Evolutionary conservation across 2,888 invertebrate genomes (phyloP).

Genomic region (Tillus elongatus): DNA sequence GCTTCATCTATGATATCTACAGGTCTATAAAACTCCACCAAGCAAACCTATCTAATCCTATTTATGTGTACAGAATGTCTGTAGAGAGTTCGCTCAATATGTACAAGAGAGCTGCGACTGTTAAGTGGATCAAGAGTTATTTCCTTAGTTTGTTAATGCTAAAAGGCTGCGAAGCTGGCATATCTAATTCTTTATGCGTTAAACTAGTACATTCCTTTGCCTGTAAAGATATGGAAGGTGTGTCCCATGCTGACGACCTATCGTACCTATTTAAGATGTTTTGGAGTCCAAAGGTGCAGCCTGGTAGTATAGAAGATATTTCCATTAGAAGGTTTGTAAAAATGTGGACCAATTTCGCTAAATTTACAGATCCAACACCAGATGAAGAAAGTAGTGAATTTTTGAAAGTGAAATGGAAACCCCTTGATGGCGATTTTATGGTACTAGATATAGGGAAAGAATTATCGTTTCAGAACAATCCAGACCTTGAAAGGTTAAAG

Average conservation of each 20-base stretch:
- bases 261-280: slow-evolving; percentile 24
- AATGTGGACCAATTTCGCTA: slow-evolving; percentile 27
- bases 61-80: slow-evolving; percentile 32
- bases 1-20: slow-evolving; percentile 31
- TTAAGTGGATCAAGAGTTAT: too few species aligned
- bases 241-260: slow-evolving; percentile 24
- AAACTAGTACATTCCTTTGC: too few species aligned
- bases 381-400: slow-evolving; percentile 13
- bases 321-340: slow-evolving; percentile 19
- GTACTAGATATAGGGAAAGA: slow-evolving; percentile 30
- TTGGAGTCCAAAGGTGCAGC: slow-evolving; percentile 15
- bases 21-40: slow-evolving; percentile 19
- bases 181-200: too few species aligned
- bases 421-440: slow-evolving; percentile 23
- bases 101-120: slow-evolving; percentile 28
- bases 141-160: too few species aligned
- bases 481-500: slow-evolving; percentile 26
- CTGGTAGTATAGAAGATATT: slow-evolving; percentile 19
- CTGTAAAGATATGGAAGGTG: too few species aligned
- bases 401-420: slow-evolving; percentile 25
- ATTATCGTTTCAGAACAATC: slow-evolving; percentile 20
- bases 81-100: slow-evolving; percentile 28
- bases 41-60: slow-evolving; percentile 19
- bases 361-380: slow-evolving; percentile 20
- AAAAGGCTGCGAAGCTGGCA: too few species aligned